A percentile compares a stretch with the other conserved stretches of the same genome.
Conservation (phyloP, 2,113 vertebrate genomes). For the Oxyura jamaicensis region DNA sequence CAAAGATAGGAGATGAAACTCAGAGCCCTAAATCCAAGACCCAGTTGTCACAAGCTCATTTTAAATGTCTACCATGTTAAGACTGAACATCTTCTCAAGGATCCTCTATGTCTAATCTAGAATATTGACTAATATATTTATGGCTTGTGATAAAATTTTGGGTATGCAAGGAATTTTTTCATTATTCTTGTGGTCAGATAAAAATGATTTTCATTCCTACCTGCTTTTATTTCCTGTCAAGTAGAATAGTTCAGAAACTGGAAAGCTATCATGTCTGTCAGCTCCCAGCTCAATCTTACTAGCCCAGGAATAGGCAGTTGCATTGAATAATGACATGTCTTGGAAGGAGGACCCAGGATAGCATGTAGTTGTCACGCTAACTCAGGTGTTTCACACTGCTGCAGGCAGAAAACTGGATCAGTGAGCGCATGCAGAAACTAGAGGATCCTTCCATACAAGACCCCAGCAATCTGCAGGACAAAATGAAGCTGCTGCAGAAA, state of each 20-base stretch:
- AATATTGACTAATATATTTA: neutral
- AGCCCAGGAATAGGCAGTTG: neutral
- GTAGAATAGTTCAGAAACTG: neutral
- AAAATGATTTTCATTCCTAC: neutral
- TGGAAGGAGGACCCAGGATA: neutral
- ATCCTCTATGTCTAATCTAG: neutral
- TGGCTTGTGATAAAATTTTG: neutral
- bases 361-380: neutral
- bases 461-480: slow-evolving; percentile 78
- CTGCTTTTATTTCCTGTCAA: neutral
- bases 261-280: neutral
- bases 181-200: neutral
- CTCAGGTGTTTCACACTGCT: neutral
- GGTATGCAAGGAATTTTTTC: neutral
- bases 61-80: neutral
- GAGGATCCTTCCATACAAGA: slow-evolving; percentile 79
- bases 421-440: slow-evolving; percentile 83
- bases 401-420: slow-evolving; percentile 88
- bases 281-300: neutral
- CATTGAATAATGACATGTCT: accelerated
- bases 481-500: slow-evolving; percentile 85
- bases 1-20: neutral
- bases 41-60: neutral
- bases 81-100: neutral
- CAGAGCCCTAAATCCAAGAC: neutral